Base-by-base conservation (phyloP, 2,888 invertebrate species). In the Drosophila anceps region DNA sequence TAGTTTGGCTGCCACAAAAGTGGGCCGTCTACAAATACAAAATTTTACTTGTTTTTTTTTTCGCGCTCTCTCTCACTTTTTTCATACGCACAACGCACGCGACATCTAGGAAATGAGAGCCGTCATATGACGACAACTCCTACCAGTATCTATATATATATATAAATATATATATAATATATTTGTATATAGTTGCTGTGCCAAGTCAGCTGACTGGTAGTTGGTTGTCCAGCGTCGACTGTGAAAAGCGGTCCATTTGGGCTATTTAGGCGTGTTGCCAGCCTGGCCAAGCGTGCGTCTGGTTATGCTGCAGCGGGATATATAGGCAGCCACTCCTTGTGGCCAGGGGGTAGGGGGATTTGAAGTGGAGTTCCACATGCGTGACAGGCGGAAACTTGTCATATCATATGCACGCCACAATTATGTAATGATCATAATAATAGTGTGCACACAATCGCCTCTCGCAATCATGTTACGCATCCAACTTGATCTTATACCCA, bases 341-440 rank as follows among this genome's bases (percentile, higher is more conserved):
- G 8, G 9, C 4, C 3, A 15, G 29, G 29, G 41, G 12, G 39
- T 0, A 12, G 50, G 4, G 51, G 18, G 20, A 7, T 9, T 7
- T 0, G n/a, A 9, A 5, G 27, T n/a, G 66, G 77, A 68, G 73
- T 70, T 50, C 31, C 50, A 76, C 70, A 69, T 79, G 81, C 90
- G 84, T 90, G 86, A 86, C 84, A 86, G 89, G 86, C 90, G 86
- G 89, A 86, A 86, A 86, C 86, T 86, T 73, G 90, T 73, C 76
- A 79, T 90, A 86, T 86, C 76, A 90, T 90, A 85, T 88, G 86
- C 88, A 85, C 88, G 78, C 69, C 70, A 83, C 81, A 88, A 84
- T 84, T 84, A 90, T 88, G 85, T 76, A 84, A 84, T 82, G 85
- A 65, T 63, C 60, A 77, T 59, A 69, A 66, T 78, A 78, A 73